phyloP scores from a whole-genome alignment of 1,140 invertebrate species.

The Mizuhopecten yessoensis region DNA sequence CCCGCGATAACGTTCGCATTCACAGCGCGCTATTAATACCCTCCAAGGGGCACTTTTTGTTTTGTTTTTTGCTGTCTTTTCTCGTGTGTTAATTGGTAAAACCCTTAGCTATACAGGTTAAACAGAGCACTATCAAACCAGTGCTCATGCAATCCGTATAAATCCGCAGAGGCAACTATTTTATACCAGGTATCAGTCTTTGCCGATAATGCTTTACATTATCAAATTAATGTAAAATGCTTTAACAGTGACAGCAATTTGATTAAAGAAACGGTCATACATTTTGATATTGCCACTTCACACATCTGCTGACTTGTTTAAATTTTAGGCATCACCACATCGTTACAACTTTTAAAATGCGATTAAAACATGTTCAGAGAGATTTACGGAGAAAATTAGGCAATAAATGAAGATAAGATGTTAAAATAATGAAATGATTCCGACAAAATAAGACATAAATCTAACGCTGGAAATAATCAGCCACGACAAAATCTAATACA shows the following conservation, averaged over 20 bases:
- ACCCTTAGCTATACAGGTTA: background rate
- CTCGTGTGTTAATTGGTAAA: slow-evolving; percentile 14
- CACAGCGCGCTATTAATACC: background rate
- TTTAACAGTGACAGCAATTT: background rate
- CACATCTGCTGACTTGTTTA: background rate
- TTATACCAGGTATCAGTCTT: too few relatives aligned
- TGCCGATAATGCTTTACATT: background rate
- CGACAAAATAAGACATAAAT: background rate
- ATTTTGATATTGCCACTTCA: background rate
- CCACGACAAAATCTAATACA: too few relatives aligned
- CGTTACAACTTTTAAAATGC: background rate
- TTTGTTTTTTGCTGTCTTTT: background rate
- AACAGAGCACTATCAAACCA: background rate
- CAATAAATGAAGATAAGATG: background rate
- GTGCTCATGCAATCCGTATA: background rate
- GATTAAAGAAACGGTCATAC: background rate
- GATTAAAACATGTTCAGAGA: background rate
- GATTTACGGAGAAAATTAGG: background rate
- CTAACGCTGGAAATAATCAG: background rate
- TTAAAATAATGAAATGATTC: background rate
- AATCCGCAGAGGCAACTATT: background rate
- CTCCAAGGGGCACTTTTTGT: background rate
- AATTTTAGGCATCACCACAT: background rate
- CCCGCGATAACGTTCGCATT: slow-evolving; percentile 13
- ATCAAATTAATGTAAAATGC: slow-evolving; percentile 5